Percentiles rank a stretch among this genome's conserved stretches.
Evolutionary conservation across 2,797 vertebrate species (phyloP).

Genomic region (Cuniculus paca): DNA sequence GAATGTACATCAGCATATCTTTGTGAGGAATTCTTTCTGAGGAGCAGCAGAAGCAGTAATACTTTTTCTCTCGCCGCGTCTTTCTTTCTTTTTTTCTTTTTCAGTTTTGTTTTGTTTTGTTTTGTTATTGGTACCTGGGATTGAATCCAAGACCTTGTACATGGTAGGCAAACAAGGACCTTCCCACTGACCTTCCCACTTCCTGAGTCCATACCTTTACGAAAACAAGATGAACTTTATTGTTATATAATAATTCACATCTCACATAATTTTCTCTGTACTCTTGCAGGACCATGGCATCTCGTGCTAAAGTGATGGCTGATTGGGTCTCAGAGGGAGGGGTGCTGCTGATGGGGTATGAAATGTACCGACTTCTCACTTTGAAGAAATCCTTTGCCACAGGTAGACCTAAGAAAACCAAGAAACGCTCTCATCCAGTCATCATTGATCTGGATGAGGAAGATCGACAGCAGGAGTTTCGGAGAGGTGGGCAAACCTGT

Average conservation of each 20-base stretch:
- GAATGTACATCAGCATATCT: neutral
- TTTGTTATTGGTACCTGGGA: neutral
- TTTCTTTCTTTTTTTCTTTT: rapidly evolving
- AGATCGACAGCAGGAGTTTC: conserved; percentile 97
- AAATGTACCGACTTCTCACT: conserved; percentile 99
- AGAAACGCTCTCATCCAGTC: conserved; percentile 96
- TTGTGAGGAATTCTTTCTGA: neutral
- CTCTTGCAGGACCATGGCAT: conserved; percentile 93
- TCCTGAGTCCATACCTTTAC: neutral
- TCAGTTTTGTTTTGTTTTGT: neutral
- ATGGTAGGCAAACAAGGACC: neutral
- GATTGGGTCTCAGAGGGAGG: conserved; percentile 97
- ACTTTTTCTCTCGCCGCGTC: conserved; percentile 16
- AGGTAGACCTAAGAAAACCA: conserved; percentile 97
- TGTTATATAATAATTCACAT: neutral
- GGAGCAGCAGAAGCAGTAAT: conserved; percentile 22
- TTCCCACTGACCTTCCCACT: neutral
- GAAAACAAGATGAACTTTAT: neutral
- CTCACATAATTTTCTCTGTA: conserved; percentile 44
- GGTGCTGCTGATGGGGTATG: conserved; percentile 98
- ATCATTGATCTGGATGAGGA: conserved; percentile 99
- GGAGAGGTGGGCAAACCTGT: conserved; percentile 92
- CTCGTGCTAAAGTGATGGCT: conserved; percentile 97
- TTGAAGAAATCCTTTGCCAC: conserved; percentile 98
- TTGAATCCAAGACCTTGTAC: neutral